A percentile compares a stretch with the other conserved stretches of the same genome.
These are phyloP conservation scores for Riparia riparia DNA, from an alignment of 2,113 vertebrate species.

Conservation along the genomic window DNA sequence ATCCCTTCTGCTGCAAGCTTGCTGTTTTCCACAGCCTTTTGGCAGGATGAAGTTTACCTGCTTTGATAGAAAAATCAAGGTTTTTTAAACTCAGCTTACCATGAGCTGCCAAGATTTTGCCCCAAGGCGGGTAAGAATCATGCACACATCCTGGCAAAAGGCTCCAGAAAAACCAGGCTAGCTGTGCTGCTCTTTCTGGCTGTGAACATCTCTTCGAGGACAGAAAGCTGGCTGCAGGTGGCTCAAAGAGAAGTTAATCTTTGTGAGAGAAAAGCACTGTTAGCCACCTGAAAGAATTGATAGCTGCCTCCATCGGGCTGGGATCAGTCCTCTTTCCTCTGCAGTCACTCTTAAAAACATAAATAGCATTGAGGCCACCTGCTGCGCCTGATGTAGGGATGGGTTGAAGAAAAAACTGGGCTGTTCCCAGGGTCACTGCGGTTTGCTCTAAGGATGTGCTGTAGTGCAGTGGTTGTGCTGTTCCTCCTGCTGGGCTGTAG, in stretches of 20 bases:
- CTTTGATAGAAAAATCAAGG: neutral
- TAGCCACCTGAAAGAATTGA: neutral
- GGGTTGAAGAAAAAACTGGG: neutral
- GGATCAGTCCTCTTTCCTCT: neutral
- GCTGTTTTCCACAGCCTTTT: neutral
- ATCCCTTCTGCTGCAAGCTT: neutral
- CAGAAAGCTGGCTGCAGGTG: neutral
- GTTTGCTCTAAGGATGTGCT: neutral
- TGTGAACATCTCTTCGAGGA: neutral
- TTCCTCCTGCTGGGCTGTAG: neutral
- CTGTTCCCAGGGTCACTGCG: neutral
- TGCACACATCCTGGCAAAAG: neutral
- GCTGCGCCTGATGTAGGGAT: neutral
- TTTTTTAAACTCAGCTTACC: neutral
- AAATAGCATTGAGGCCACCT: neutral
- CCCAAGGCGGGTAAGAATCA: neutral
- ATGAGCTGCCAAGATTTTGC: neutral
- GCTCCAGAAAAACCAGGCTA: neutral
- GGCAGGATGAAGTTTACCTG: neutral
- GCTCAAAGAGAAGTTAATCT: neutral
- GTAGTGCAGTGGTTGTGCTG: neutral
- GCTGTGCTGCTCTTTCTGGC: neutral
- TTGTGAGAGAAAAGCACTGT: neutral
- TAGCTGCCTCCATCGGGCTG: fast-evolving
- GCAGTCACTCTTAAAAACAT: neutral